A percentile compares a stretch with the other conserved stretches of the same genome.
These are phyloP conservation scores for Agrenia bidenticulata DNA, from an alignment of 2,888 invertebrate species.

Conservation along the genomic window DNA sequence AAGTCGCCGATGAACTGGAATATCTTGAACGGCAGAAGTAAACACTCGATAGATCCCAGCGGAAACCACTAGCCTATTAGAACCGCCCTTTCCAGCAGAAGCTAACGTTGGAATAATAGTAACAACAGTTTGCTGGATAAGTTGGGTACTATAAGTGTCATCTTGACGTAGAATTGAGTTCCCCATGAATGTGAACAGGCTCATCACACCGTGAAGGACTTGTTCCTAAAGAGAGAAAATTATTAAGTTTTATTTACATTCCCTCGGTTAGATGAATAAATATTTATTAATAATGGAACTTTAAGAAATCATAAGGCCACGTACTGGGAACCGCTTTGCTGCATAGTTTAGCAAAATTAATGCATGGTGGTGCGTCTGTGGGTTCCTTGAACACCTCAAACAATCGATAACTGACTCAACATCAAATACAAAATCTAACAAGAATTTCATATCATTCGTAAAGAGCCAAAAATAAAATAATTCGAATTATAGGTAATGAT, in stretches of 20 bases:
- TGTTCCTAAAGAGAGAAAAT: conserved; percentile 60
- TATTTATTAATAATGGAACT: too few relatives aligned
- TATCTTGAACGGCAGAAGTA: conserved; percentile 84
- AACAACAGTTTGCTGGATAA: conserved; percentile 85
- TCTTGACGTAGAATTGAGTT: conserved; percentile 88
- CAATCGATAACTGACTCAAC: conserved; percentile 83
- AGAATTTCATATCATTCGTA: conserved; percentile 7
- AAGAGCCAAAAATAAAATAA: neutral
- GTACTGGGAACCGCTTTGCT: conserved; percentile 71
- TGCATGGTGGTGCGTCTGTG: conserved; percentile 93
- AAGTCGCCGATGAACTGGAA: conserved; percentile 86
- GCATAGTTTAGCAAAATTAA: conserved; percentile 77
- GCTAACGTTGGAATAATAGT: conserved; percentile 84
- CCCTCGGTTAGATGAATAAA: too few relatives aligned
- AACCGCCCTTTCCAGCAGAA: conserved; percentile 55
- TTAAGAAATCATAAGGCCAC: too few relatives aligned
- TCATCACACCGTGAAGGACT: conserved; percentile 90
- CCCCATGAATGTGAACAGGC: conserved; percentile 97
- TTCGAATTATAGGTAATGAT: neutral
- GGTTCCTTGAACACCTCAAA: conserved; percentile 85
- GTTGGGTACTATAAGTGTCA: conserved; percentile 91
- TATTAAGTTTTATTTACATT: neutral
- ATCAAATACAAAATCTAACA: conserved; percentile 58
- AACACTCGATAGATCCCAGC: conserved; percentile 69
- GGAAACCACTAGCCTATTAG: conserved; percentile 38